These are phyloP conservation scores for Fratercula arctica DNA, from an alignment of 2,797 vertebrate species.

Conservation along the genomic window DNA sequence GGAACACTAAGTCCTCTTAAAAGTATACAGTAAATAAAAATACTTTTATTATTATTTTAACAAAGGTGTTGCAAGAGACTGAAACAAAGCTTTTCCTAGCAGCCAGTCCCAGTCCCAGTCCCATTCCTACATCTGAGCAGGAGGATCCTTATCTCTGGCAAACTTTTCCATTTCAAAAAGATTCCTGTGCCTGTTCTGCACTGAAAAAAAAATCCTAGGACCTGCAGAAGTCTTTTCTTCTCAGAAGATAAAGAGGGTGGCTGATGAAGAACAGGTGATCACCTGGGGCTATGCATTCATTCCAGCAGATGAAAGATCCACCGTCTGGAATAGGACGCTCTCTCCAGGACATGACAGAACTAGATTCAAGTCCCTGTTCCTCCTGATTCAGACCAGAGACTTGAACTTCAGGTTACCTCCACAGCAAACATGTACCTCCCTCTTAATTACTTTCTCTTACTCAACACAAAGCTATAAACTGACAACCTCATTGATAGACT, in stretches of 20 bases:
- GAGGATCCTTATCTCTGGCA: background rate
- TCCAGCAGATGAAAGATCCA: background rate
- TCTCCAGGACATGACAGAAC: slow-evolving; percentile 29
- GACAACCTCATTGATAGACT: background rate
- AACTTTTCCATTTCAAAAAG: background rate
- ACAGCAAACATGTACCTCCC: background rate
- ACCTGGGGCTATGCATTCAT: slow-evolving; percentile 23
- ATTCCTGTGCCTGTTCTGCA: background rate
- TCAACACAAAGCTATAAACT: background rate
- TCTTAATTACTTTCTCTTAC: background rate
- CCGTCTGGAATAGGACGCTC: background rate
- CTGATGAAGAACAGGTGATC: slow-evolving; percentile 3
- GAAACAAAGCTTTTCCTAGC: background rate
- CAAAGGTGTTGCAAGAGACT: background rate
- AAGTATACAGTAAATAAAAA: background rate
- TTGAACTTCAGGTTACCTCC: slow-evolving; percentile 45
- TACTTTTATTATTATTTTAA: background rate
- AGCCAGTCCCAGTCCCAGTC: background rate
- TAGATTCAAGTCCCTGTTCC: background rate
- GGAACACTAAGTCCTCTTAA: background rate
- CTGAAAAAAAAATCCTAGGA: background rate
- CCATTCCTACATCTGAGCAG: background rate
- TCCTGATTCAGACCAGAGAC: background rate
- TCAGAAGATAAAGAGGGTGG: background rate
- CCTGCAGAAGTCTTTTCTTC: background rate